A percentile compares a stretch with the other conserved stretches of the same genome.
Evolutionary conservation across 2,888 invertebrate genomes (phyloP).

Genomic region (Sphaeridia pumilis): DNA sequence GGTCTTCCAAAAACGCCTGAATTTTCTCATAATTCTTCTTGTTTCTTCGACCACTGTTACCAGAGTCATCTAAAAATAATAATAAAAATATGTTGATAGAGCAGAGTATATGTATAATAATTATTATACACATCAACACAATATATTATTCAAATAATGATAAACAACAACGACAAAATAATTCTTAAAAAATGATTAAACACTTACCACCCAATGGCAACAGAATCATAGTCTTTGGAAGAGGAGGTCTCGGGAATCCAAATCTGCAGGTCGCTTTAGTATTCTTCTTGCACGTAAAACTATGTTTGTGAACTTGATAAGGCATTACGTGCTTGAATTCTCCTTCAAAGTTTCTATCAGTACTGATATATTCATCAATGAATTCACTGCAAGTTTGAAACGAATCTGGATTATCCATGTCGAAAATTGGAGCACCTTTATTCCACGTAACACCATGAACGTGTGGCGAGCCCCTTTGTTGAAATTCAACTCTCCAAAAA

Average conservation of each 20-base stretch:
- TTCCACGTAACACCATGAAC: conserved; percentile 18
- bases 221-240: not conserved
- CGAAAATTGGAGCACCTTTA: conserved; percentile 14
- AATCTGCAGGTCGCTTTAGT: conserved; percentile 5
- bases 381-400: conserved; percentile 1
- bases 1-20: conserved; percentile 11
- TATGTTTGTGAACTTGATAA: conserved; percentile 18
- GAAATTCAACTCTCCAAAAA: conserved; percentile 12
- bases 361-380: conserved; percentile 17
- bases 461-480: conserved; percentile 12
- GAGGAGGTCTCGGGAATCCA: conserved; percentile 4
- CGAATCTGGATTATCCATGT: not conserved
- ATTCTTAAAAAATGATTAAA: too few species aligned
- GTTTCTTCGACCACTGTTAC: too few species aligned
- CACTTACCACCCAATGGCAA: too few species aligned
- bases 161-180: too few species aligned
- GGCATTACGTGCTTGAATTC: not conserved
- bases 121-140: not conserved
- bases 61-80: too few species aligned
- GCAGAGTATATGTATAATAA: conserved; percentile 16
- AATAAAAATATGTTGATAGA: conserved; percentile 7
- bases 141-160: not conserved
- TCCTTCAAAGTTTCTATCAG: not conserved
- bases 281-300: conserved; percentile 14
- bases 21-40: conserved; percentile 11